Evolutionary conservation across 2,888 invertebrate species (phyloP).

Genomic region (Tinea pellionella): DNA sequence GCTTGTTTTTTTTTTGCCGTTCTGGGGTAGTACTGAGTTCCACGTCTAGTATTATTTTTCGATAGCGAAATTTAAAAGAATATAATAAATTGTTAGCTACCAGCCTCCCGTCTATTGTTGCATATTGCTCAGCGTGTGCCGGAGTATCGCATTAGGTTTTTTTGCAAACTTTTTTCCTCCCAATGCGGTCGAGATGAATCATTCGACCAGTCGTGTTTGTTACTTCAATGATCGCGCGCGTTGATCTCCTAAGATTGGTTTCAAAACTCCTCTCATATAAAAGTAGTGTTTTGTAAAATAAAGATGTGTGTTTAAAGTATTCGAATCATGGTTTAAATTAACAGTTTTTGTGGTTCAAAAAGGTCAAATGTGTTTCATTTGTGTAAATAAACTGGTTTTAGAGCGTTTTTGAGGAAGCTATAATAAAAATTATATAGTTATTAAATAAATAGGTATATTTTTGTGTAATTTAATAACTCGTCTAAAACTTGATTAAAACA

Average conservation of each 20-base stretch:
- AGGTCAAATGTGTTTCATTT: conserved; percentile 19
- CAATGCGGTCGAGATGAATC: conserved; percentile 41
- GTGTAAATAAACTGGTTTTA: conserved; percentile 18
- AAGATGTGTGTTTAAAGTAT: neutral
- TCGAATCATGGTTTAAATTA: conserved; percentile 15
- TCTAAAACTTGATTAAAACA: neutral
- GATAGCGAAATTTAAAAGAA: no score
- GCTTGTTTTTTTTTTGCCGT: no score
- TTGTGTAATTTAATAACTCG: neutral
- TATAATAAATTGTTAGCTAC: no score
- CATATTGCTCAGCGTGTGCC: conserved; percentile 10
- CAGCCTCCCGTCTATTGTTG: neutral
- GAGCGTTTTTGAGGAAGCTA: neutral
- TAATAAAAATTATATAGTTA: neutral
- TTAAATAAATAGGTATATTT: neutral
- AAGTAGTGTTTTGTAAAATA: conserved; percentile 13
- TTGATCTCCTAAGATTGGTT: conserved; percentile 25
- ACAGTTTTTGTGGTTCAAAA: conserved; percentile 16
- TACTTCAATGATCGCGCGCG: conserved; percentile 29
- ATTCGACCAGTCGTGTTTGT: conserved; percentile 40
- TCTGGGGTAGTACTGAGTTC: neutral
- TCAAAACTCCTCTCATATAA: neutral
- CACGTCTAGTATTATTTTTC: neutral
- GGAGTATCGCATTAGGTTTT: conserved; percentile 19
- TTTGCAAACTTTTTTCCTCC: conserved; percentile 32